These are phyloP conservation scores for Danaus chrysippus DNA, from an alignment of 2,888 invertebrate species.

Conservation along the genomic window DNA sequence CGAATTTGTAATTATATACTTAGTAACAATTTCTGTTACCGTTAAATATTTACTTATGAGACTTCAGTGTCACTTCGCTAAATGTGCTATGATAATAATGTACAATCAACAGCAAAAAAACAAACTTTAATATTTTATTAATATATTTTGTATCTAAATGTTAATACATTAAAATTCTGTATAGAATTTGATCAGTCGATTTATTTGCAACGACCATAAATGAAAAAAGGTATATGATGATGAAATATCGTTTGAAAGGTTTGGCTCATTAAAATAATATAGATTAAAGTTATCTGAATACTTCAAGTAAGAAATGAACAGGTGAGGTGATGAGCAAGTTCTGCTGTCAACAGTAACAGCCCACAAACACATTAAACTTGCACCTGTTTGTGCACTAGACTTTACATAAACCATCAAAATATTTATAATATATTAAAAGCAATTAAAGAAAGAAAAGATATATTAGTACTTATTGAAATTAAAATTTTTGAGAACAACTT, in stretches of 20 bases:
- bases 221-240: too few relatives aligned
- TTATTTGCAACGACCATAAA: too few relatives aligned
- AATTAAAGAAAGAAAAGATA: too few relatives aligned
- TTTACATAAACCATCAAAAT: conserved; percentile 11
- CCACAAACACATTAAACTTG: conserved; percentile 60
- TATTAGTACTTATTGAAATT: too few relatives aligned
- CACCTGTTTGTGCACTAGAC: conserved; percentile 55
- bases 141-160: too few relatives aligned
- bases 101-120: conserved; percentile 11
- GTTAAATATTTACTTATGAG: conserved; percentile 24
- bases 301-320: background rate
- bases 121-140: background rate
- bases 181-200: too few relatives aligned
- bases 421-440: too few relatives aligned
- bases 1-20: conserved; percentile 5
- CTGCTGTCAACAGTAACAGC: conserved; percentile 32
- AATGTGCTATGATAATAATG: conserved; percentile 19
- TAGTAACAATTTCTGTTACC: conserved; percentile 16
- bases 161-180: too few relatives aligned
- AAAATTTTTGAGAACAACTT: too few relatives aligned
- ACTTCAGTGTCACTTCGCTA: conserved; percentile 25
- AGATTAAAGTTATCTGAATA: too few relatives aligned
- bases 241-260: too few relatives aligned
- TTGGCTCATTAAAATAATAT: too few relatives aligned
- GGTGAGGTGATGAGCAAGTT: conserved; percentile 23